phyloP scores from a whole-genome alignment of 2,888 invertebrate species.

The Cantharis lateralis region DNA sequence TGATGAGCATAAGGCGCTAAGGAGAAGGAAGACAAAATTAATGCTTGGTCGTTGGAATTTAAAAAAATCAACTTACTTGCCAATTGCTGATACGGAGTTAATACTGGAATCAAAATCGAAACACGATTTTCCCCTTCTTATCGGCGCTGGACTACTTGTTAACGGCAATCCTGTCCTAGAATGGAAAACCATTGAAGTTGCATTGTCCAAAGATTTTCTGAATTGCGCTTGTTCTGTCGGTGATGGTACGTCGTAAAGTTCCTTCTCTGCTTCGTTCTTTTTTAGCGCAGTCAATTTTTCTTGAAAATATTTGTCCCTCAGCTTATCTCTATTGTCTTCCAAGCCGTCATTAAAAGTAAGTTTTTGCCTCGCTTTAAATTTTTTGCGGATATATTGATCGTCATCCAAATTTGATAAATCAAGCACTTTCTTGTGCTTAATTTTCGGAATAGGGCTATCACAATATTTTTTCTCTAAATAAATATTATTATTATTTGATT shows the following conservation, averaged over 20 bases:
- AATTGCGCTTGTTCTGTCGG: slow-evolving; percentile 74
- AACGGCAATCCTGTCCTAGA: slow-evolving; percentile 79
- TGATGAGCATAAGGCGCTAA: slow-evolving; percentile 69
- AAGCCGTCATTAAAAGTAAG: slow-evolving; percentile 47
- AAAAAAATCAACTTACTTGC: slow-evolving; percentile 63
- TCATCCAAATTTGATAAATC: slow-evolving; percentile 40
- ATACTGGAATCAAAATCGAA: slow-evolving; percentile 86
- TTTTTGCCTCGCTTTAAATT: slow-evolving; percentile 44
- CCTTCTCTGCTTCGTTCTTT: slow-evolving; percentile 20
- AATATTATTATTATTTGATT: slow-evolving; percentile 46
- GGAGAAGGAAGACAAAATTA: slow-evolving; percentile 33
- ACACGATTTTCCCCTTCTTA: slow-evolving; percentile 74
- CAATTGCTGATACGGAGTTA: slow-evolving; percentile 77
- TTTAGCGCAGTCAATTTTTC: slow-evolving; percentile 42
- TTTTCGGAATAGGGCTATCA: slow-evolving; percentile 50
- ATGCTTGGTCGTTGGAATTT: too few relatives aligned
- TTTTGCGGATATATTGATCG: slow-evolving; percentile 29
- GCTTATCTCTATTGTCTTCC: slow-evolving; percentile 10
- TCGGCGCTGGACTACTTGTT: slow-evolving; percentile 85
- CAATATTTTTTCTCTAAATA: slow-evolving; percentile 50
- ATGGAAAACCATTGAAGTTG: slow-evolving; percentile 84
- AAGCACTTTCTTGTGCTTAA: slow-evolving; percentile 36
- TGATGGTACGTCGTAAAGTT: slow-evolving; percentile 63
- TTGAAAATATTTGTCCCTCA: slow-evolving; percentile 10
- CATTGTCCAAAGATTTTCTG: slow-evolving; percentile 74